phyloP scores from a whole-genome alignment of 1,140 invertebrate genomes.

The Asbolus verrucosus region DNA sequence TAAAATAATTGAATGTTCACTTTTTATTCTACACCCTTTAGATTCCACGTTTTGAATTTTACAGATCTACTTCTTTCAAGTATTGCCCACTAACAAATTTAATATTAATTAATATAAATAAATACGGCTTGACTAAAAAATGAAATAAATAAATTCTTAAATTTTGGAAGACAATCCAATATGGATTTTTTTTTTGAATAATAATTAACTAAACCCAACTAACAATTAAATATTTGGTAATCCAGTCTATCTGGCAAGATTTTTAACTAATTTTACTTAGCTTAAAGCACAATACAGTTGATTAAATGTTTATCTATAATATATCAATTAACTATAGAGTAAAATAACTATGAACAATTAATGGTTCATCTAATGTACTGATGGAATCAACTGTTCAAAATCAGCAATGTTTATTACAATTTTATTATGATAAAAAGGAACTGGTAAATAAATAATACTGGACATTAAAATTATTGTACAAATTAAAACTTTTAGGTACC shows the following conservation, averaged over 20 bases:
- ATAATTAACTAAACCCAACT: conserved; percentile 52
- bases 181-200: too few relatives aligned
- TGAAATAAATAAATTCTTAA: conserved; percentile 41
- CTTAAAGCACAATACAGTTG: conserved; percentile 45
- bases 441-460: conserved; percentile 35
- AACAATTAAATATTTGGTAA: conserved; percentile 56
- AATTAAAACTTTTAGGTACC: background rate
- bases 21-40: conserved; percentile 21
- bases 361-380: conserved; percentile 6
- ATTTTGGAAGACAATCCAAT: conserved; percentile 58
- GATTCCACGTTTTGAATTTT: background rate
- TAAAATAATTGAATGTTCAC: background rate
- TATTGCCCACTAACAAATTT: conserved; percentile 38
- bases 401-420: conserved; percentile 2
- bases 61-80: conserved; percentile 10
- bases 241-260: conserved; percentile 55
- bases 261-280: conserved; percentile 42
- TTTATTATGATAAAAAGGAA: conserved; percentile 16
- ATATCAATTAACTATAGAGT: conserved; percentile 44
- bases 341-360: conserved; percentile 42
- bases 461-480: conserved; percentile 33
- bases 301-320: conserved; percentile 41
- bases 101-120: conserved; percentile 33
- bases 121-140: conserved; percentile 40
- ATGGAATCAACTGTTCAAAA: conserved; percentile 19